A percentile compares a stretch with the other conserved stretches of the same genome.
These are phyloP conservation scores for Helobdella robusta DNA, from an alignment of 2,888 invertebrate species.

Conservation along the genomic window DNA sequence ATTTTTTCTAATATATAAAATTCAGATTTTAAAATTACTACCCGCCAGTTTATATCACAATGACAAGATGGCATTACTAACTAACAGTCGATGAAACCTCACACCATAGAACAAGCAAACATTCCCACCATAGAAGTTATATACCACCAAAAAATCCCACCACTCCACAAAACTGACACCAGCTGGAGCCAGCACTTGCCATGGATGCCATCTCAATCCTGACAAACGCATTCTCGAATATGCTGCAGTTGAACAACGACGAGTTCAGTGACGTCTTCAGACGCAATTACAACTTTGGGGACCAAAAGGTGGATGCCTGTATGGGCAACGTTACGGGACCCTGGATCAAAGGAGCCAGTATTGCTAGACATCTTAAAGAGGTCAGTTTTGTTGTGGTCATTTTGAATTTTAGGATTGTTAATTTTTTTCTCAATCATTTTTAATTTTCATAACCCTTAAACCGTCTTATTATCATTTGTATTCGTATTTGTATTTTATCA, in stretches of 20 bases:
- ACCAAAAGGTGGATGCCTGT: slow-evolving; percentile 30
- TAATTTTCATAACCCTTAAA: no score
- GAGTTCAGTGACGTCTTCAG: slow-evolving; percentile 53
- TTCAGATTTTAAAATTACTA: no score
- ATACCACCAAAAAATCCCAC: no score
- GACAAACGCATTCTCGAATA: slow-evolving; percentile 77
- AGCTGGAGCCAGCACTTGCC: slow-evolving; percentile 90
- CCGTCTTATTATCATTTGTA: no score
- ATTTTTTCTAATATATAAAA: no score
- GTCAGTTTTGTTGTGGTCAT: slow-evolving; percentile 29
- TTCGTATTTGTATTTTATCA: no score
- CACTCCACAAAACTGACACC: no score
- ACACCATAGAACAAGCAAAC: no score
- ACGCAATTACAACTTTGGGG: slow-evolving; percentile 31
- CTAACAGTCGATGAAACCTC: no score
- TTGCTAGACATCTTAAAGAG: slow-evolving; percentile 39
- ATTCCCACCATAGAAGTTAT: no score
- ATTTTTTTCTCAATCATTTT: background rate
- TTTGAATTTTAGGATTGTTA: background rate
- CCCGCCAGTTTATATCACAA: no score
- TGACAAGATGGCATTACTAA: no score
- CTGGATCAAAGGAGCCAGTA: slow-evolving; percentile 43
- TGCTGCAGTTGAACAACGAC: slow-evolving; percentile 75
- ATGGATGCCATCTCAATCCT: slow-evolving; percentile 87
- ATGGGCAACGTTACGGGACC: slow-evolving; percentile 37